phyloP scores from a whole-genome alignment of 2,113 vertebrate species.

The Crotalus tigris region DNA sequence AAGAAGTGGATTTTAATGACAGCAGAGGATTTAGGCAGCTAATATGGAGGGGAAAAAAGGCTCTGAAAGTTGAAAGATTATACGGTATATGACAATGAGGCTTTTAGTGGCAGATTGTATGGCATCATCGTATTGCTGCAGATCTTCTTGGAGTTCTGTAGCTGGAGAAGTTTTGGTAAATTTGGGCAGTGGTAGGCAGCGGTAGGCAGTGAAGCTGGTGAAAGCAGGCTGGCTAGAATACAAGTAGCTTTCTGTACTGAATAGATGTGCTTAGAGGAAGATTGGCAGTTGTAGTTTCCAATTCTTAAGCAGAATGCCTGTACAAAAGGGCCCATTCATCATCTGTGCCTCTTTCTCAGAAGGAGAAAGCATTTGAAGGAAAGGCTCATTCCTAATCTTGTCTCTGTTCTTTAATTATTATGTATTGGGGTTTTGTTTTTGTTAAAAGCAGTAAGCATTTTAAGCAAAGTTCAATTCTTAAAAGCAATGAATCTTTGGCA shows the following conservation, averaged over 20 bases:
- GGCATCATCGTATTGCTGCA: neutral
- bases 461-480: neutral
- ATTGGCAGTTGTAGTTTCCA: neutral
- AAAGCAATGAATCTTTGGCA: neutral
- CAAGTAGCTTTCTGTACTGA: neutral
- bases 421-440: neutral
- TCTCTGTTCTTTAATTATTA: neutral
- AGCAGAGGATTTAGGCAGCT: neutral
- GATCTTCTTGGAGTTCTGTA: neutral
- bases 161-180: neutral
- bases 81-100: neutral
- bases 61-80: neutral
- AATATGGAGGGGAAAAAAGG: neutral
- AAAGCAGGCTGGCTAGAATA: neutral
- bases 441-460: neutral
- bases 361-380: neutral
- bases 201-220: neutral
- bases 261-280: neutral
- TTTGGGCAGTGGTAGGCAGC: neutral
- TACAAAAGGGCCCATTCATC: neutral
- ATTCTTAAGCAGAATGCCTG: neutral
- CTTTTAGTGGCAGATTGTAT: neutral
- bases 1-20: neutral
- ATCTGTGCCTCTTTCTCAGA: neutral
- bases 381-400: neutral